Evolutionary conservation across 2,113 vertebrate genomes (phyloP), one percentile per base, ranked within the genome.

Genomic region (Cettia cetti): DNA sequence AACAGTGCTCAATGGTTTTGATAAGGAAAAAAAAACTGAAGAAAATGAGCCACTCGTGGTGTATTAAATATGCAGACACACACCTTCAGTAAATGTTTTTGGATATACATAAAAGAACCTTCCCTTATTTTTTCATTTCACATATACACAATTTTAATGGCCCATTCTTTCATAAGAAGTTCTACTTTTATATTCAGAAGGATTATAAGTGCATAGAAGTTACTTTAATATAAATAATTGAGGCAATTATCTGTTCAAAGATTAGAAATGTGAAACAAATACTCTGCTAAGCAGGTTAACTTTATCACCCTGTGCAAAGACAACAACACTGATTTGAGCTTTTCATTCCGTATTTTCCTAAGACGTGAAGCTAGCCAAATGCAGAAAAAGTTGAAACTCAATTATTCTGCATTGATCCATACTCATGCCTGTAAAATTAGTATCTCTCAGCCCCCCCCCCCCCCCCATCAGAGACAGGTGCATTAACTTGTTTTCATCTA

Each of bases 1-100:
- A 95, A 96, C 61, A 56, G 75, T 52, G 72, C 79, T 97, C 84
- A 74, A 49, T 78, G 94, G 78, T 96, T 97, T 91, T 94, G 92
- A 92, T 82, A 91, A 61, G 49, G 44, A 42, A 82, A 95, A 82
- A 95, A 92, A 92, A 95, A 74, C 59, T 40, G 21, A 94, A 81
- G 71, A 94, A 92, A 91, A 94, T 37, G 49, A 54, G 79, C 74
- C 74, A 94, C 68, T 91, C 7, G 1, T 63, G 13, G 80, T 72
- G n/a, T 87, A 91, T 84, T 92, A 87, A 90, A 94, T 82, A 78
- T 54, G 88, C 33, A 92, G 47, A 91, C 47, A 87, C 30, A 91
- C 66, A 80, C 70, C 88, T 37, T 86, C 72, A 79, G 85, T 92
- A 50, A 64, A 18, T 86, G 71, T 63, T 79, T 94, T 75, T 75